These are phyloP conservation scores for Opisthocomus hoazin DNA, from an alignment of 2,113 vertebrate species.

Conservation along the genomic window DNA sequence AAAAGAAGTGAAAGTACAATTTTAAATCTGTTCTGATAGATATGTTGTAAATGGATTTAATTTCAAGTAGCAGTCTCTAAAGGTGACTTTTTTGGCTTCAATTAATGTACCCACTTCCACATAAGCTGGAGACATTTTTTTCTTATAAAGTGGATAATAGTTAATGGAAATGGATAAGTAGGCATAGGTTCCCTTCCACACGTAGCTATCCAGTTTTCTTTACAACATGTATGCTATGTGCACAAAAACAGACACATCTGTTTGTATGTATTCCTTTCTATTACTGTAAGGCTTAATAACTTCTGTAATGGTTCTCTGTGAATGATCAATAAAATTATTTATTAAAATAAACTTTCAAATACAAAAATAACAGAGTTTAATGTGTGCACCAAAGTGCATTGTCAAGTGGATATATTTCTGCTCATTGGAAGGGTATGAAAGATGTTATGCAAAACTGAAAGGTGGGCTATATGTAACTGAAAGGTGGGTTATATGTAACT, in stretches of 20 bases:
- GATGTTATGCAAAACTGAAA: neutral
- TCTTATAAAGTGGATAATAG: neutral
- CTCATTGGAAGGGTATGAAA: neutral
- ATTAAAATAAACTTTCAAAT: neutral
- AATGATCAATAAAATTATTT: neutral
- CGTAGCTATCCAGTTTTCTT: neutral
- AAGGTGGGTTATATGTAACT: neutral
- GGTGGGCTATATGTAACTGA: neutral
- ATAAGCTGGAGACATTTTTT: neutral
- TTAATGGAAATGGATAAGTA: neutral
- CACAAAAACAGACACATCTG: neutral
- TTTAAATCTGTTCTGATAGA: neutral
- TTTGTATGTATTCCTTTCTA: neutral
- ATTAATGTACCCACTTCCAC: neutral
- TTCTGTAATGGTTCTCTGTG: neutral
- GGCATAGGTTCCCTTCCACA: neutral
- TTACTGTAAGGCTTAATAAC: neutral
- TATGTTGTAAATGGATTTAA: neutral
- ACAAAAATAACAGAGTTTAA: neutral
- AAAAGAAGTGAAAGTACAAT: neutral
- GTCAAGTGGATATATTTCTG: neutral
- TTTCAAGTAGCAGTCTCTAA: neutral
- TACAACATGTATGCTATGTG: neutral
- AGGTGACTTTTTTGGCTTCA: conserved; percentile 20
- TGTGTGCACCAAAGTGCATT: neutral